These are phyloP conservation scores for Scopus umbretta DNA, from an alignment of 2,113 vertebrate species.

Conservation along the genomic window DNA sequence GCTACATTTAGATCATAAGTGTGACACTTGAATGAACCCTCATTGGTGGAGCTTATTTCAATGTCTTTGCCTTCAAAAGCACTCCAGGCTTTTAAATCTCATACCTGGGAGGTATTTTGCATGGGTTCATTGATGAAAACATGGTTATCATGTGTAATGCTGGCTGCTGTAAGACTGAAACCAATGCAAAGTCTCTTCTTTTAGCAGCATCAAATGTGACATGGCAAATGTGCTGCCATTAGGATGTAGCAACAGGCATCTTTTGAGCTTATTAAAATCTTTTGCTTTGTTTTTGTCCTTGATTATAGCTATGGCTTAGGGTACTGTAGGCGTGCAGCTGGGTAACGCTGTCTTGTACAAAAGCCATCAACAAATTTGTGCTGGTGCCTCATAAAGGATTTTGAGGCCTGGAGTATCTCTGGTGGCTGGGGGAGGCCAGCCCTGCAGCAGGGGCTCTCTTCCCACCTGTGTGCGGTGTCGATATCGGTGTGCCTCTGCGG, in stretches of 20 bases:
- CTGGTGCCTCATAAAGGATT: not conserved
- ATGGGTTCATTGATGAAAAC: not conserved
- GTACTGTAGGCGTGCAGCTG: not conserved
- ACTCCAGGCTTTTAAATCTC: not conserved
- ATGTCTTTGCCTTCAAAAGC: not conserved
- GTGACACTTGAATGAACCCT: not conserved
- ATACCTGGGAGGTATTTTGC: not conserved
- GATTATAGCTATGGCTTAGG: not conserved
- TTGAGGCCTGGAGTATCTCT: not conserved
- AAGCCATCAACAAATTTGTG: not conserved
- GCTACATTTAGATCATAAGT: not conserved
- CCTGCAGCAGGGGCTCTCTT: not conserved
- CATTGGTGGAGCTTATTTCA: not conserved
- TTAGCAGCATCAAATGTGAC: not conserved
- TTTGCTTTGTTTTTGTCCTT: not conserved
- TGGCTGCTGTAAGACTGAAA: not conserved
- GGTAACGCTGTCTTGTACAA: not conserved
- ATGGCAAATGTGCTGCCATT: not conserved
- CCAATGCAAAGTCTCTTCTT: not conserved
- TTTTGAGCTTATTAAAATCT: not conserved
- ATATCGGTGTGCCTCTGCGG: not conserved
- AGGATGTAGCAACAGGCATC: not conserved
- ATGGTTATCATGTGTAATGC: not conserved
- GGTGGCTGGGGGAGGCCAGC: not conserved
- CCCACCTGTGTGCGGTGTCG: fast-evolving